phyloP scores from a whole-genome alignment of 2,888 invertebrate genomes.

The Phrixothrix hirtus region DNA sequence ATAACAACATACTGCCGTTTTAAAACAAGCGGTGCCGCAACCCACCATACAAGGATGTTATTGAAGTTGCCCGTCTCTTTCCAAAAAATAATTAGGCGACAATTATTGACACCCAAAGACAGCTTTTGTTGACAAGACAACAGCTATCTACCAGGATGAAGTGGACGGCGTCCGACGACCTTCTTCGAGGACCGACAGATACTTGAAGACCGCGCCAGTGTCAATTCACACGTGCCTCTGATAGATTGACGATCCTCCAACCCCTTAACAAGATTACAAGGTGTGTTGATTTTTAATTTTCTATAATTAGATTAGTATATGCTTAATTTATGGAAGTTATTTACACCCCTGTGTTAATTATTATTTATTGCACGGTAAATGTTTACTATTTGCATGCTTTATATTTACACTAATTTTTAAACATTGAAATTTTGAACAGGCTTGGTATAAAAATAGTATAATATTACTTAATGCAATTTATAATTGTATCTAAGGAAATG shows the following conservation, averaged over 20 bases:
- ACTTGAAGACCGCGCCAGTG: slow-evolving; percentile 31
- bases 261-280: slow-evolving; percentile 6
- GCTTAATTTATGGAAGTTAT: too few relatives aligned
- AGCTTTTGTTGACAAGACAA: slow-evolving; percentile 17
- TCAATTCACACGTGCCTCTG: slow-evolving; percentile 24
- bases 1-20: too few relatives aligned
- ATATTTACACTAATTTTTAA: too few relatives aligned
- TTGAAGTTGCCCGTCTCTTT: background rate
- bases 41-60: background rate
- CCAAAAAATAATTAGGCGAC: background rate
- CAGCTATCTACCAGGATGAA: slow-evolving; percentile 16
- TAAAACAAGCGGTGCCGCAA: background rate
- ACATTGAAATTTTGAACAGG: too few relatives aligned
- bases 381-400: too few relatives aligned
- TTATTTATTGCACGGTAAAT: too few relatives aligned
- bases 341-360: too few relatives aligned
- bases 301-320: too few relatives aligned
- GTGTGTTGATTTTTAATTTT: background rate
- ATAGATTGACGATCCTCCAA: slow-evolving; percentile 11
- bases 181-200: slow-evolving; percentile 33
- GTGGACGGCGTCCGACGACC: slow-evolving; percentile 31
- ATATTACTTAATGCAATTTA: too few relatives aligned
- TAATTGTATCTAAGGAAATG: too few relatives aligned
- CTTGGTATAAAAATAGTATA: too few relatives aligned
- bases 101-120: background rate